Conservation (phyloP, 2,888 invertebrate genomes). For the Lomographa bimaculata region DNA sequence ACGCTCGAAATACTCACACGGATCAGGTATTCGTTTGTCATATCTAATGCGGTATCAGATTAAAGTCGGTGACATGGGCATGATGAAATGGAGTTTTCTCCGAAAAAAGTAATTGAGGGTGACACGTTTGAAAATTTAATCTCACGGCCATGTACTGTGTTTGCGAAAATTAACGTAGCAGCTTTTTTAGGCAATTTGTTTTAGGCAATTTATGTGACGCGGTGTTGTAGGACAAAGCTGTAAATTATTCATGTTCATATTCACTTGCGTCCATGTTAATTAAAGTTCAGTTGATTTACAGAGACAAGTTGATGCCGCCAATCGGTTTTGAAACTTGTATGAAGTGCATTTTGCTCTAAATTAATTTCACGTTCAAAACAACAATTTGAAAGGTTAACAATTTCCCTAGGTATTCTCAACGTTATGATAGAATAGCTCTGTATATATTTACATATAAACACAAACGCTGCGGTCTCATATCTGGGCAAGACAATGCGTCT, state of each 20-base stretch:
- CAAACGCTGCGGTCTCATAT: slow-evolving; percentile 23
- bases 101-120: slow-evolving; percentile 62
- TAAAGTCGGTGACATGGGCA: slow-evolving; percentile 53
- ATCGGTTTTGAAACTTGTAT: no score
- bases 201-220: slow-evolving; percentile 54
- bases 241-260: slow-evolving; percentile 32
- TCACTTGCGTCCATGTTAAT: slow-evolving; percentile 21
- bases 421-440: no score
- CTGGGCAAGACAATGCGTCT: slow-evolving; percentile 38
- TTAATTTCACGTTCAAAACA: no score
- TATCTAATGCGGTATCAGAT: slow-evolving; percentile 49
- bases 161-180: slow-evolving; percentile 63
- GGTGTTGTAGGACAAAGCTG: slow-evolving; percentile 37
- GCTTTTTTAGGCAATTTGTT: slow-evolving; percentile 53
- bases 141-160: slow-evolving; percentile 56
- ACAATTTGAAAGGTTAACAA: no score
- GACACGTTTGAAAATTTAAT: slow-evolving; percentile 75
- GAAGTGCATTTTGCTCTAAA: no score
- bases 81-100: slow-evolving; percentile 64
- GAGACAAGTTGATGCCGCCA: no score
- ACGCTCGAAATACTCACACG: slow-evolving; percentile 13
- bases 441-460: slow-evolving; percentile 11
- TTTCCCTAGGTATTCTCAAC: no score
- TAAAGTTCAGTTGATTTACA: slow-evolving; percentile 10
- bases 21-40: slow-evolving; percentile 45